Percentiles rank a stretch among this genome's conserved stretches.
phyloP scores from a whole-genome alignment of 2,797 vertebrate genomes.

The Adrianichthys oophorus region DNA sequence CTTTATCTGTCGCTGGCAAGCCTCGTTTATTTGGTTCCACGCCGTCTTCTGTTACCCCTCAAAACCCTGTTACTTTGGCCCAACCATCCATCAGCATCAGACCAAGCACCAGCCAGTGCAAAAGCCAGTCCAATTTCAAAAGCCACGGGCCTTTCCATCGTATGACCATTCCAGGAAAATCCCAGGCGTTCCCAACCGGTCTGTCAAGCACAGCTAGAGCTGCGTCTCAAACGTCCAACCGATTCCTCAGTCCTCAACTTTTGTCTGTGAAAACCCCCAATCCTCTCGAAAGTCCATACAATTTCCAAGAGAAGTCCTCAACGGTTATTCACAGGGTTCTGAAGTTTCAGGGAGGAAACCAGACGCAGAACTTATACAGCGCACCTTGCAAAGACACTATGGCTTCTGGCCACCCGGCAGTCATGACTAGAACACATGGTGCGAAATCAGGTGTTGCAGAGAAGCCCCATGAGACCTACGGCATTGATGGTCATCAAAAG shows the following conservation, averaged over 20 bases:
- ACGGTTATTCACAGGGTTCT: conserved; percentile 73
- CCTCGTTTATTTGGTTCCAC: conserved; percentile 42
- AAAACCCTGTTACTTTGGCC: conserved; percentile 50
- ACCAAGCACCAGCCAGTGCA: conserved; percentile 53
- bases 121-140: conserved; percentile 63
- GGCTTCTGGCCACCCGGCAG: conserved; percentile 42
- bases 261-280: conserved; percentile 64
- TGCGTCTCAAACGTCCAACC: conserved; percentile 61
- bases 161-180: conserved; percentile 62
- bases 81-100: conserved; percentile 50
- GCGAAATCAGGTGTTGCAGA: conserved; percentile 50
- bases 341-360: conserved; percentile 73
- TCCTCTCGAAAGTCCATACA: conserved; percentile 65
- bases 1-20: conserved; percentile 36
- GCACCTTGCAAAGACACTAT: conserved; percentile 62
- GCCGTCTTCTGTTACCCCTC: conserved; percentile 33
- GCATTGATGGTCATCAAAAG: conserved; percentile 48
- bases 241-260: conserved; percentile 63
- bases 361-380: conserved; percentile 67
- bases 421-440: conserved; percentile 35
- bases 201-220: conserved; percentile 53
- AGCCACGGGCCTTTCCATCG: conserved; percentile 71
- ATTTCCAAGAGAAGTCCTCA: conserved; percentile 69
- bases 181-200: conserved; percentile 53
- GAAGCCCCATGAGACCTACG: conserved; percentile 50